Percentiles rank a stretch among this genome's conserved stretches.
These are phyloP conservation scores for Misgurnus anguillicaudatus DNA, from an alignment of 2,113 vertebrate species.

Conservation along the genomic window DNA sequence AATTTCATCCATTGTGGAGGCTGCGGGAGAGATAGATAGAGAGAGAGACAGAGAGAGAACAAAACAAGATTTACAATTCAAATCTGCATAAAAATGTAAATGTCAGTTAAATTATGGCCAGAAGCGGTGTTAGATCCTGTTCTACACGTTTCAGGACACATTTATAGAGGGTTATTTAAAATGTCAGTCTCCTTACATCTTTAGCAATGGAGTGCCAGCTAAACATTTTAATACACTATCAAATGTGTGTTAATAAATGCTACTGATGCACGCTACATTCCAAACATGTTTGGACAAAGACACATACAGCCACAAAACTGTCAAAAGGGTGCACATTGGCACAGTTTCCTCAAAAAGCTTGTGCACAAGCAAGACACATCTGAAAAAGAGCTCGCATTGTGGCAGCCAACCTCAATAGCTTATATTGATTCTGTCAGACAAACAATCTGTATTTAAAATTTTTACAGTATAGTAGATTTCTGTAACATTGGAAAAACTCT, in stretches of 20 bases:
- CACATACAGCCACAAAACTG: background rate
- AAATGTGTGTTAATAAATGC: background rate
- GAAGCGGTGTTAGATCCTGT: too few relatives aligned
- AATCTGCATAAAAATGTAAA: background rate
- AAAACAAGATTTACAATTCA: conserved; percentile 23
- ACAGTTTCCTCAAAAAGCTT: background rate
- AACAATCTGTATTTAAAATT: too few relatives aligned
- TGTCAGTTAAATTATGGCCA: background rate
- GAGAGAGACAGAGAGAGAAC: conserved; percentile 20
- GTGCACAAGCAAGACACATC: background rate
- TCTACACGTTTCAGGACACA: too few relatives aligned
- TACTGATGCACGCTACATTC: background rate
- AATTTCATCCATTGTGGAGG: conserved; percentile 59
- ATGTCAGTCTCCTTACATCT: too few relatives aligned
- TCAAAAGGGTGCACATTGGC: background rate
- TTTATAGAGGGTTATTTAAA: too few relatives aligned
- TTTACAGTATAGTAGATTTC: background rate
- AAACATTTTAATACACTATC: conserved; percentile 8
- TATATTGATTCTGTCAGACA: background rate
- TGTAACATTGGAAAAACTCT: background rate
- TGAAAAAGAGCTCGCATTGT: background rate
- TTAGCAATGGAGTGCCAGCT: too few relatives aligned
- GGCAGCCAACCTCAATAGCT: background rate
- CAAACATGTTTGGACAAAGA: background rate
- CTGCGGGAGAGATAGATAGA: conserved; percentile 46